phyloP scores from a whole-genome alignment of 2,113 vertebrate genomes.

The Phycodurus eques region DNA sequence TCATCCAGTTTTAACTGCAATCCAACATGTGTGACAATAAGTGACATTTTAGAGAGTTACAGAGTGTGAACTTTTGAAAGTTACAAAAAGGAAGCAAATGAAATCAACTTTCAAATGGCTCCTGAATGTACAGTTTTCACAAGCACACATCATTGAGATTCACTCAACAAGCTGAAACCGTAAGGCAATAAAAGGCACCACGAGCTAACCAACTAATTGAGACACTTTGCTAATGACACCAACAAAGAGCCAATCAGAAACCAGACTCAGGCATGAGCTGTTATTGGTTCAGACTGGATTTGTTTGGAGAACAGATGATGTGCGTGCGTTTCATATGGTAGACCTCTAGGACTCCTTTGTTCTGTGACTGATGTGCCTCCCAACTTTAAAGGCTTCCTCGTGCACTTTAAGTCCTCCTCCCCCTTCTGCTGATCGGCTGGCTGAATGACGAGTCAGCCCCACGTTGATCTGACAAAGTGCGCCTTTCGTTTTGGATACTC shows the following conservation, averaged over 20 bases:
- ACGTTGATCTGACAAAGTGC: slow-evolving; percentile 68
- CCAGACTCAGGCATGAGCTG: not conserved
- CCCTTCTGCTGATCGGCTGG: slow-evolving; percentile 32
- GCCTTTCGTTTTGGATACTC: slow-evolving; percentile 65
- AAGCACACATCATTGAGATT: not conserved
- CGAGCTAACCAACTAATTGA: slow-evolving; percentile 31
- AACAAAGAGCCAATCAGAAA: slow-evolving; percentile 32
- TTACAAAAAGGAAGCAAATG: not conserved
- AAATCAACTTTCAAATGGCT: not conserved
- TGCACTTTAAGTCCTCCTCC: slow-evolving; percentile 27
- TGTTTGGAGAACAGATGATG: slow-evolving; percentile 50
- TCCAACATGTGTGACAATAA: not conserved
- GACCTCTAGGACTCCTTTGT: slow-evolving; percentile 64
- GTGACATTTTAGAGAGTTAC: not conserved
- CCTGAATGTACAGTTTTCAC: not conserved
- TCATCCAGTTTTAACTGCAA: too few relatives aligned
- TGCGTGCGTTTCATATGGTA: slow-evolving; percentile 64
- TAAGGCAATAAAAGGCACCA: slow-evolving; percentile 15
- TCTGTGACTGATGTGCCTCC: slow-evolving; percentile 63
- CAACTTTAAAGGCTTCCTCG: slow-evolving; percentile 64
- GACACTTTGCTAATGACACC: slow-evolving; percentile 10
- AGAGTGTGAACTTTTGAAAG: not conserved
- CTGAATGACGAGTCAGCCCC: slow-evolving; percentile 43
- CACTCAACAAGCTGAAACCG: slow-evolving; percentile 11
- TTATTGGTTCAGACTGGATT: slow-evolving; percentile 35